Evolutionary conservation across 37 sponge, comb jelly and placozoan species (phyloP).

Genomic region (Spongilla lacustris): DNA sequence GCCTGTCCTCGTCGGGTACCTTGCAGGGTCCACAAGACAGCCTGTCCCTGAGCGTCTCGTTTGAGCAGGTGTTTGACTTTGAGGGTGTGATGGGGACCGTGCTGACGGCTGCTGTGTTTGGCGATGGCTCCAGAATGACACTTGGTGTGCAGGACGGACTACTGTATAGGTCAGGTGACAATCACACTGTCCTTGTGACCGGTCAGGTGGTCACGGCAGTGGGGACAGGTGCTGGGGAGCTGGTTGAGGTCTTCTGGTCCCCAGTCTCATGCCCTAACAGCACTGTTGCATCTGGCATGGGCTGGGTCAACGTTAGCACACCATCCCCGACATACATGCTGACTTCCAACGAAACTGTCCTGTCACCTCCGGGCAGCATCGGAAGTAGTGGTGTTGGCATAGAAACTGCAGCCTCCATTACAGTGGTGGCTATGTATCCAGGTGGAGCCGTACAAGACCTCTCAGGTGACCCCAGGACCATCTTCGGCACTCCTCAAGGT

Average conservation of each 20-base stretch:
- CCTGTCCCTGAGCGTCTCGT: background rate
- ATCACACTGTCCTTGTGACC: constrained; percentile 27
- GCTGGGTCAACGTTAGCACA: constrained; percentile 10
- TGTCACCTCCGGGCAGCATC: constrained; percentile 23
- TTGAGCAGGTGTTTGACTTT: constrained; percentile 52
- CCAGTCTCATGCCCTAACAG: background rate
- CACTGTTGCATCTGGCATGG: constrained; percentile 22
- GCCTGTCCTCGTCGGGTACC: background rate
- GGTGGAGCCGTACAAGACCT: constrained; percentile 28
- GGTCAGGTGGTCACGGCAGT: constrained; percentile 13
- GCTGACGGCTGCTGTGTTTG: constrained; percentile 61
- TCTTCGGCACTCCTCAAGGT: constrained; percentile 6
- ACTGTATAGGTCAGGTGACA: constrained; percentile 28
- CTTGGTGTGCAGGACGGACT: constrained; percentile 32
- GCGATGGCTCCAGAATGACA: constrained; percentile 53
- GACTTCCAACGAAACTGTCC: background rate
- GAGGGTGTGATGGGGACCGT: constrained; percentile 46
- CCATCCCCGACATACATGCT: constrained; percentile 34
- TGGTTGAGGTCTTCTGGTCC: constrained; percentile 48
- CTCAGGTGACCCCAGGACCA: constrained; percentile 38
- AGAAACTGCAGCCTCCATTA: constrained; percentile 5
- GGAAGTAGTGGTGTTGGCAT: constrained; percentile 28
- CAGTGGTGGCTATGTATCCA: constrained; percentile 22
- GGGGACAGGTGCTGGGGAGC: constrained; percentile 32
- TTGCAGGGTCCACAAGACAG: background rate